Evolutionary conservation across 2,888 invertebrate species (phyloP).

Genomic region (Eucera pruinosa): DNA sequence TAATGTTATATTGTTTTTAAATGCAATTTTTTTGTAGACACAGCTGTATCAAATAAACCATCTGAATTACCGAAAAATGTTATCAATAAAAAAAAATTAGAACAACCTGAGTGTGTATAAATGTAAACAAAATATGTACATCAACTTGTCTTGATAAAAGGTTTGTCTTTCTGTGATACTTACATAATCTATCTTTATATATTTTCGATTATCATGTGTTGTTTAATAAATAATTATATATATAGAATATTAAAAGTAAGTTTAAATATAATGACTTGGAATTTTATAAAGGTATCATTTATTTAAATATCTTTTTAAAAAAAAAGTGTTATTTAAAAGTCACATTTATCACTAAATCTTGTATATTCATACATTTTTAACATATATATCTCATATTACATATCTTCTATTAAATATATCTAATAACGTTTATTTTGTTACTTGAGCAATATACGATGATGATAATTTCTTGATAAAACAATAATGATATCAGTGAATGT

Average conservation of each 20-base stretch:
- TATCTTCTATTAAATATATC: neutral
- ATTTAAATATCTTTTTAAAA: neutral
- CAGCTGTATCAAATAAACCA: neutral
- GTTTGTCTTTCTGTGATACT: conserved; percentile 13
- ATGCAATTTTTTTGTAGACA: conserved; percentile 25
- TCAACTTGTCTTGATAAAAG: neutral
- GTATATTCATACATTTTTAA: neutral
- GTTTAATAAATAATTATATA: neutral
- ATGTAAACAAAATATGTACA: neutral
- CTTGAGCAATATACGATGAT: neutral
- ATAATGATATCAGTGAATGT: neutral
- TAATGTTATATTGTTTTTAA: neutral
- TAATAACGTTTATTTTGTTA: neutral
- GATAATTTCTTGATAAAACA: neutral
- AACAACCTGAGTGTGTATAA: conserved; percentile 26
- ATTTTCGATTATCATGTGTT: neutral
- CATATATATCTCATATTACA: no score
- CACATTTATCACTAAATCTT: neutral
- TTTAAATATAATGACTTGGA: neutral
- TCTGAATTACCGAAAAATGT: neutral
- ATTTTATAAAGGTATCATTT: neutral
- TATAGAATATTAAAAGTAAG: neutral
- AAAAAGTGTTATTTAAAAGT: neutral
- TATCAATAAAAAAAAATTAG: conserved; percentile 12
- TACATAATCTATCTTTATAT: conserved; percentile 3